Evolutionary conservation across 2,888 invertebrate genomes (phyloP).

Genomic region (Doris montereyensis): DNA sequence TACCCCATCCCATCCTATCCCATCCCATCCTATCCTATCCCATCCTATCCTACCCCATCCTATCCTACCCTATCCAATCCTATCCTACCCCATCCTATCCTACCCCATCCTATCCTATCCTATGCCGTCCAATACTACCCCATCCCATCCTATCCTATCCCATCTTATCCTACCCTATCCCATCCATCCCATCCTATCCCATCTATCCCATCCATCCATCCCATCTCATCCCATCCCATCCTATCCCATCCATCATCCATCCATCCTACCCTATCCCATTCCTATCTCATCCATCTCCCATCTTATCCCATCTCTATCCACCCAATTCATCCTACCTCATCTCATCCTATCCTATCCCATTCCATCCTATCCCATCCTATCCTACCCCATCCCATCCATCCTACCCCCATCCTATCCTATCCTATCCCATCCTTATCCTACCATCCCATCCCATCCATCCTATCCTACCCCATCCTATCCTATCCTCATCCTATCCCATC

Average conservation of each 20-base stretch:
- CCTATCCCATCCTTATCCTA: constrained; percentile 13
- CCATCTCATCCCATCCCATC: not conserved
- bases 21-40: constrained; percentile 9
- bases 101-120: not conserved
- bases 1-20: not conserved
- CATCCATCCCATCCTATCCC: not conserved
- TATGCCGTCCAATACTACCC: not conserved
- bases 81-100: constrained; percentile 12
- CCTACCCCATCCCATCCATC: not conserved
- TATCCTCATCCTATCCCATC: not conserved
- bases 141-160: not conserved
- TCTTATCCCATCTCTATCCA: not conserved
- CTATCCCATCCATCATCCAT: constrained; percentile 6
- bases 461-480: constrained; percentile 15
- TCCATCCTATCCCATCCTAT: not conserved
- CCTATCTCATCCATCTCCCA: constrained; percentile 5
- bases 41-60: constrained; percentile 7
- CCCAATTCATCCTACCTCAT: not conserved
- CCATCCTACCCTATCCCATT: constrained; percentile 14
- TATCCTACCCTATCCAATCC: not conserved
- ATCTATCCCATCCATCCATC: not conserved
- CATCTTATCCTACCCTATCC: not conserved
- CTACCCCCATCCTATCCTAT: constrained; percentile 1
- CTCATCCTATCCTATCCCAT: constrained; percentile 10
- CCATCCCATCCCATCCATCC: not conserved